These are phyloP conservation scores for Mythimna ferrago DNA, from an alignment of 2,888 invertebrate species.

Conservation along the genomic window DNA sequence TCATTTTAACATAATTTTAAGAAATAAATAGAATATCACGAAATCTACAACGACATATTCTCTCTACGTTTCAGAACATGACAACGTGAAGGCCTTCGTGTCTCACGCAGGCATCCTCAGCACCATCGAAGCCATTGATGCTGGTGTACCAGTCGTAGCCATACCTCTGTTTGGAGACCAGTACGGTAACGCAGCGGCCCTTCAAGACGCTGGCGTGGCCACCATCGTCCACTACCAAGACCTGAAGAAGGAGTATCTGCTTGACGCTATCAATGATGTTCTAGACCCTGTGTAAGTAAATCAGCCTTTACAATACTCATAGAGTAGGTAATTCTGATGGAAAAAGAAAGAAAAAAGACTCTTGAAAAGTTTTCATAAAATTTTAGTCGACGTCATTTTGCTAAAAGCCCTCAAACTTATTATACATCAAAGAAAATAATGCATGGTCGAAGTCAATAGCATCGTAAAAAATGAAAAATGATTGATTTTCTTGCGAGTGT, in stretches of 20 bases:
- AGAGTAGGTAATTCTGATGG: not conserved
- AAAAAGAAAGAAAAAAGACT: not conserved
- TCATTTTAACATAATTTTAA: not conserved
- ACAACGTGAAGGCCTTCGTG: slow-evolving; percentile 92
- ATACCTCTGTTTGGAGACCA: slow-evolving; percentile 94
- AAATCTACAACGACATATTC: not conserved
- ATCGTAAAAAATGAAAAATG: too few relatives aligned
- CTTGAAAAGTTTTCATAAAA: not conserved
- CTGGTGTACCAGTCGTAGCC: slow-evolving; percentile 92
- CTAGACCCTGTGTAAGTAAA: slow-evolving; percentile 89
- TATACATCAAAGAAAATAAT: too few relatives aligned
- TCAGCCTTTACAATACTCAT: not conserved
- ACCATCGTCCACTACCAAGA: slow-evolving; percentile 90
- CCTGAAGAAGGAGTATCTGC: slow-evolving; percentile 89
- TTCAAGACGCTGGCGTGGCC: slow-evolving; percentile 91
- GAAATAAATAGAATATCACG: not conserved
- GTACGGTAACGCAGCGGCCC: slow-evolving; percentile 91
- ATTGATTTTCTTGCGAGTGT: too few relatives aligned
- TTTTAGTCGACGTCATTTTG: not conserved
- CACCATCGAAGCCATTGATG: slow-evolving; percentile 92
- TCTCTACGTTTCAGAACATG: slow-evolving; percentile 89
- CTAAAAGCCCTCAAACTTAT: not conserved
- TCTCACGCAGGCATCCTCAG: slow-evolving; percentile 93
- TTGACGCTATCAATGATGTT: slow-evolving; percentile 90
- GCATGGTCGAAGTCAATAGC: too few relatives aligned